Evolutionary conservation across 2,888 invertebrate genomes (phyloP).

Genomic region (Drosophila robusta): DNA sequence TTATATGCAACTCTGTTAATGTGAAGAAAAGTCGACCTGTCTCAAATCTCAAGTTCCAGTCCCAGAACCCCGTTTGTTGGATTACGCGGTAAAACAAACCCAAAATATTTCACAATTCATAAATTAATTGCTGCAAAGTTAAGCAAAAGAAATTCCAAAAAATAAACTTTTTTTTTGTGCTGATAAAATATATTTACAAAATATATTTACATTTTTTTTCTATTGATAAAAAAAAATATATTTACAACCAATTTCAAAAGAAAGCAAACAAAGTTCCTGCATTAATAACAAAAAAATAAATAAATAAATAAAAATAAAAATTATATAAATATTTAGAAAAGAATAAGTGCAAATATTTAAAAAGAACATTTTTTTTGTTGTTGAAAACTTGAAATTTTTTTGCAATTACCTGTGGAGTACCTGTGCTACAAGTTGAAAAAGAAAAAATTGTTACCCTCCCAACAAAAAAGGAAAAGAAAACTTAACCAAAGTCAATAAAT

Average conservation of each 20-base stretch:
- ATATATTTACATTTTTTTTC: conserved; percentile 47
- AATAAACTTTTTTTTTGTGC: conserved; percentile 61
- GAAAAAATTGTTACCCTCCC: conserved; percentile 1
- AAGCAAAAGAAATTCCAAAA: conserved; percentile 53
- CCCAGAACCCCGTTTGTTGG: conserved; percentile 64
- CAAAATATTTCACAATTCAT: conserved; percentile 33
- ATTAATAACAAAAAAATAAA: conserved; percentile 45
- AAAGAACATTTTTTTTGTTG: conserved; percentile 19
- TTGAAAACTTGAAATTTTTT: conserved; percentile 20
- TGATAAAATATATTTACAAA: conserved; percentile 8
- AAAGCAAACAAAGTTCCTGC: conserved; percentile 79
- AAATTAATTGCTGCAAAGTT: conserved; percentile 15
- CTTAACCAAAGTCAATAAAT: conserved; percentile 61
- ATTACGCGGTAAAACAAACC: conserved; percentile 75
- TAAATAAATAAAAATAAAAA: background rate
- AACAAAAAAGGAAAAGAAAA: conserved; percentile 23
- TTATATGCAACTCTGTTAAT: conserved; percentile 57
- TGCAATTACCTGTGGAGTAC: conserved; percentile 45
- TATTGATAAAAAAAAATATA: conserved; percentile 38
- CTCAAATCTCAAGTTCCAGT: conserved; percentile 43
- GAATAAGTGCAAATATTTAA: conserved; percentile 54
- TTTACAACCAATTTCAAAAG: conserved; percentile 30
- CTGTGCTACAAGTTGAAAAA: conserved; percentile 28
- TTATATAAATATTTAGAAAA: conserved; percentile 46
- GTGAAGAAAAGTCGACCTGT: conserved; percentile 75